Conservation (phyloP, 2,113 vertebrate genomes). For the Podocnemis expansa region DNA sequence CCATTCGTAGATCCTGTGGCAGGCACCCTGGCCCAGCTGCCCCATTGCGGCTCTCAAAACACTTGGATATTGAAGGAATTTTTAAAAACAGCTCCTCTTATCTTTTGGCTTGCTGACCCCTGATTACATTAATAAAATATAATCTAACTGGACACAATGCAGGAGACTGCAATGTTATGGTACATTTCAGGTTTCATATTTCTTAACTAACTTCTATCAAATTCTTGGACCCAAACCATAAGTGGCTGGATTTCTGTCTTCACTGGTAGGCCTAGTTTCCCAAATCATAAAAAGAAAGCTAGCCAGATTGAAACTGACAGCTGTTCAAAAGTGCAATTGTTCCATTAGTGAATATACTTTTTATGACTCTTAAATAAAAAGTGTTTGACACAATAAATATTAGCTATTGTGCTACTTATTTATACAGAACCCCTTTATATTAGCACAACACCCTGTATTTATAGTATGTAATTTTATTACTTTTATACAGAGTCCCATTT, state of each 20-base stretch:
- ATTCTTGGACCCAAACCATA: background rate
- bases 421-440: too few relatives aligned
- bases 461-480: too few relatives aligned
- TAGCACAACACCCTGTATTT: too few relatives aligned
- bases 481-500: too few relatives aligned
- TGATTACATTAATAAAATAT: background rate
- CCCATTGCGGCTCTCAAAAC: too few relatives aligned
- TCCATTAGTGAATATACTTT: background rate
- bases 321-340: background rate
- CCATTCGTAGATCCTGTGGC: too few relatives aligned
- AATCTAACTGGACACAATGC: background rate
- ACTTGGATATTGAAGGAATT: too few relatives aligned
- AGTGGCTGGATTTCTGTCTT: background rate
- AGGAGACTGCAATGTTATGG: background rate
- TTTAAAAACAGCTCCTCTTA: too few relatives aligned
- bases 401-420: too few relatives aligned
- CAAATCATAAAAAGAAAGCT: background rate
- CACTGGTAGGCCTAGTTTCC: background rate
- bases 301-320: background rate
- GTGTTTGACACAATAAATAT: too few relatives aligned
- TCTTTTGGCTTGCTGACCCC: too few relatives aligned
- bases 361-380: background rate
- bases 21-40: too few relatives aligned
- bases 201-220: background rate
- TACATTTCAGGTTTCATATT: background rate